Evolutionary conservation across 2,113 vertebrate genomes (phyloP).

Genomic region (Miniopterus natalensis): DNA sequence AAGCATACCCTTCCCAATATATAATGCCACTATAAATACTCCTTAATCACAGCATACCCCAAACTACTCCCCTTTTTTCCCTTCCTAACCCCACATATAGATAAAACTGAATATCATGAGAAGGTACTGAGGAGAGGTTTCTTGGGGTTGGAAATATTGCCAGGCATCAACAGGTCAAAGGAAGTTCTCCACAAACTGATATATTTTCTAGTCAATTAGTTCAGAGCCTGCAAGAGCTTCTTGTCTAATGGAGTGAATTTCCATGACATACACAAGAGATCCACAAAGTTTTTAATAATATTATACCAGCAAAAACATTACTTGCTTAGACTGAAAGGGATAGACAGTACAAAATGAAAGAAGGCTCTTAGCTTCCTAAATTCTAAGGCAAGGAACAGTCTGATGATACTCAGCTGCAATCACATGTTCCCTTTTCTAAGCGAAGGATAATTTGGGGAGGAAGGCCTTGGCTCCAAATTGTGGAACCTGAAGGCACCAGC

Average conservation of each 20-base stretch:
- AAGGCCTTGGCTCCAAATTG: not conserved
- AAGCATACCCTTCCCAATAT: not conserved
- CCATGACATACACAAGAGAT: not conserved
- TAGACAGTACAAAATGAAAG: not conserved
- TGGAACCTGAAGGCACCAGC: not conserved
- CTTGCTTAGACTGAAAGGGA: not conserved
- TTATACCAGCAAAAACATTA: not conserved
- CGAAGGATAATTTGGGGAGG: not conserved
- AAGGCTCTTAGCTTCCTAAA: not conserved
- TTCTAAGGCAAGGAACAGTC: not conserved
- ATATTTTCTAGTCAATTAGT: not conserved
- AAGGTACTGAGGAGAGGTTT: not conserved
- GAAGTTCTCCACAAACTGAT: not conserved
- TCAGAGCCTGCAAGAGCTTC: not conserved
- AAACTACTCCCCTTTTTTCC: not conserved
- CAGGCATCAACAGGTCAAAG: not conserved
- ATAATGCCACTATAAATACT: not conserved
- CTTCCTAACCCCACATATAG: not conserved
- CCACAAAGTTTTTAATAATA: not conserved
- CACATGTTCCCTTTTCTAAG: not conserved
- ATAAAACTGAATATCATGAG: not conserved
- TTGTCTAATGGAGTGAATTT: not conserved
- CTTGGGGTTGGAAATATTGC: not conserved
- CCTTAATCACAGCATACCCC: not conserved
- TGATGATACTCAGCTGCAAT: not conserved